Evolutionary conservation across 1,140 invertebrate genomes (phyloP).

Genomic region (Cardiocondyla obscurior): DNA sequence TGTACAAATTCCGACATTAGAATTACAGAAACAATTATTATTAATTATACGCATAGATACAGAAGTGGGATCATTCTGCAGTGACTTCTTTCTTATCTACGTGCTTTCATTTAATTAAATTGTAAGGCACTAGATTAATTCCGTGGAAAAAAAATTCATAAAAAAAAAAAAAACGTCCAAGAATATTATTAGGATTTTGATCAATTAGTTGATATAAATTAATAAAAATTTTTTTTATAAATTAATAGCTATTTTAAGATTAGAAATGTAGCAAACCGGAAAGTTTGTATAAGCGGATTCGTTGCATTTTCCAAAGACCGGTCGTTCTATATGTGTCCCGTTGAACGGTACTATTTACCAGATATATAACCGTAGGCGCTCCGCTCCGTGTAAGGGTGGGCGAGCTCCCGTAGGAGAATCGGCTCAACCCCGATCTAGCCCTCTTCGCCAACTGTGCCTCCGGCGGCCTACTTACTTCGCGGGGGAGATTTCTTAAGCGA

Average conservation of each 20-base stretch:
- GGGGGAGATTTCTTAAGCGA: conserved; percentile 42
- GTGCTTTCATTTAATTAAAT: background rate
- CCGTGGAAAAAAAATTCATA: background rate
- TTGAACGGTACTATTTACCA: conserved; percentile 22
- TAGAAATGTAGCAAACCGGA: background rate
- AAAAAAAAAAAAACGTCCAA: background rate
- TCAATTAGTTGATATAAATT: no score
- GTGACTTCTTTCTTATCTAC: background rate
- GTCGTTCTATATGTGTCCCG: background rate
- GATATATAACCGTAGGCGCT: conserved; percentile 7
- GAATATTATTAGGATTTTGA: background rate
- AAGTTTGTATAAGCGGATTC: background rate
- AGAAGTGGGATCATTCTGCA: background rate
- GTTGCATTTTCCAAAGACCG: background rate
- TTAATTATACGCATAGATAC: background rate
- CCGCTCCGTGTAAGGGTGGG: background rate
- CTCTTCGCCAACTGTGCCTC: background rate
- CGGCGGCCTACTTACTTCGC: conserved; percentile 16
- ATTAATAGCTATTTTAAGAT: background rate
- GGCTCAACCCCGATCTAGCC: conserved; percentile 1
- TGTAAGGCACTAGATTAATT: background rate
- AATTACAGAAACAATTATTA: background rate
- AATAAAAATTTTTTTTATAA: no score
- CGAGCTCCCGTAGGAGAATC: conserved; percentile 23
- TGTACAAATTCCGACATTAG: background rate